Evolutionary conservation across 1,140 invertebrate genomes (phyloP).

Genomic region (Drosophila pruinosa): DNA sequence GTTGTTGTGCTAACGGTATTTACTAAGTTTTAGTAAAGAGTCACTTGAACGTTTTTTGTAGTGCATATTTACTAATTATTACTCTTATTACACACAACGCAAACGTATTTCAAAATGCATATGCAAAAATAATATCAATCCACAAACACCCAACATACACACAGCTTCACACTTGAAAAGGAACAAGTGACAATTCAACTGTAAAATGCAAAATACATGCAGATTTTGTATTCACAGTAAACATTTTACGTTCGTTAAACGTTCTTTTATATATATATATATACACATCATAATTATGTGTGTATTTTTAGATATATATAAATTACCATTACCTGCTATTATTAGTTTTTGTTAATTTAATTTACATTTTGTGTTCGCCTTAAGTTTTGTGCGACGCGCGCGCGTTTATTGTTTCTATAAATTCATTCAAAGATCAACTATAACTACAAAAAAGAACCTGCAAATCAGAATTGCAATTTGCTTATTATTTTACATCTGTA

Average conservation of each 20-base stretch:
- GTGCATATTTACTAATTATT: conserved; percentile 72
- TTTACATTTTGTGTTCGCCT: conserved; percentile 67
- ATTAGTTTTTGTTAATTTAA: conserved; percentile 75
- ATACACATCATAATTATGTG: conserved; percentile 4
- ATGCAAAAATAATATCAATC: conserved; percentile 16
- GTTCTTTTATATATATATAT: conserved; percentile 32
- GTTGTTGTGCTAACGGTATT: conserved; percentile 35
- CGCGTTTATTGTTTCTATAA: conserved; percentile 30
- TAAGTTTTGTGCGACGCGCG: conserved; percentile 62
- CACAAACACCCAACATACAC: conserved; percentile 31
- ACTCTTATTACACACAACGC: conserved; percentile 25
- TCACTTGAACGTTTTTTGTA: conserved; percentile 75
- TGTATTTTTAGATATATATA: conserved; percentile 32
- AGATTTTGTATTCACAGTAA: conserved; percentile 27
- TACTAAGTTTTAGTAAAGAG: conserved; percentile 67
- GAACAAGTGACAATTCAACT: conserved; percentile 33
- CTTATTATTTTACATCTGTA: conserved; percentile 15
- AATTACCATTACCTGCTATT: conserved; percentile 65
- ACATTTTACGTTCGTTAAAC: conserved; percentile 46
- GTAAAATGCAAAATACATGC: conserved; percentile 32
- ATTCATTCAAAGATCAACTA: conserved; percentile 14
- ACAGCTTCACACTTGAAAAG: conserved; percentile 11
- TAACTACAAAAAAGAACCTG: background rate
- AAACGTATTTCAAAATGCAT: conserved; percentile 29
- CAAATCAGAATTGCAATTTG: conserved; percentile 11